A percentile compares a stretch with the other conserved stretches of the same genome.
Conservation (phyloP, 1,140 invertebrate genomes). For the Teleogryllus occipitalis region DNA sequence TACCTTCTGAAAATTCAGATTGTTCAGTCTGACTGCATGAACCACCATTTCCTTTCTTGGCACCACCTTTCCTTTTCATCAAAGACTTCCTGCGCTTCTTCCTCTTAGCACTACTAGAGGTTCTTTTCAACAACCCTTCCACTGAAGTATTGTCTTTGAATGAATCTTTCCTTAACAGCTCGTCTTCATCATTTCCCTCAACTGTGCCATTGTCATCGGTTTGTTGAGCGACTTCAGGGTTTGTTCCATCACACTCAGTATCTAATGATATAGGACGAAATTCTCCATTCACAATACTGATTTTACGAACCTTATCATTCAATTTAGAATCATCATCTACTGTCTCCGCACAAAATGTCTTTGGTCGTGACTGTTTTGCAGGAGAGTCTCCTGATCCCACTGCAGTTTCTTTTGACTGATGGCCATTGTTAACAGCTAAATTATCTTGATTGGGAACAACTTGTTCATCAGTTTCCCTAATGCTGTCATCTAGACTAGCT, state of each 20-base stretch:
- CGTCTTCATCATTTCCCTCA: not conserved
- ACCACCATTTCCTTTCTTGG: not conserved
- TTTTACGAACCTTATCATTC: slow-evolving; percentile 21
- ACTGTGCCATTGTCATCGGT: slow-evolving; percentile 15
- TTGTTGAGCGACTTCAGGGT: not conserved
- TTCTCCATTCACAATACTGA: slow-evolving; percentile 26
- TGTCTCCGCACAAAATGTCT: slow-evolving; percentile 32
- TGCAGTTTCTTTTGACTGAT: not conserved
- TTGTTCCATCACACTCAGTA: slow-evolving; percentile 1
- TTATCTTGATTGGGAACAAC: slow-evolving; percentile 10
- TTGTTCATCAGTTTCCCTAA: not conserved
- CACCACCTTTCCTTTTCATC: slow-evolving; percentile 58
- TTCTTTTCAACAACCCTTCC: not conserved
- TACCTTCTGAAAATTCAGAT: not conserved
- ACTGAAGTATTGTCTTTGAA: not conserved
- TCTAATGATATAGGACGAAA: slow-evolving; percentile 29
- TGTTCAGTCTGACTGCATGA: slow-evolving; percentile 8
- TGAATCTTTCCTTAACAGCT: not conserved
- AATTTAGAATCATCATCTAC: slow-evolving; percentile 20
- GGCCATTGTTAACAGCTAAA: slow-evolving; percentile 2
- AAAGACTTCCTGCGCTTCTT: slow-evolving; percentile 61
- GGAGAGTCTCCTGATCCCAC: not conserved
- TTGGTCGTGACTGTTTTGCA: slow-evolving; percentile 21
- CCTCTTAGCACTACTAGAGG: slow-evolving; percentile 44
- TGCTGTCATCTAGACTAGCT: slow-evolving; percentile 2